Conservation (phyloP, 2,113 vertebrate species). For the Bufo bufo region DNA sequence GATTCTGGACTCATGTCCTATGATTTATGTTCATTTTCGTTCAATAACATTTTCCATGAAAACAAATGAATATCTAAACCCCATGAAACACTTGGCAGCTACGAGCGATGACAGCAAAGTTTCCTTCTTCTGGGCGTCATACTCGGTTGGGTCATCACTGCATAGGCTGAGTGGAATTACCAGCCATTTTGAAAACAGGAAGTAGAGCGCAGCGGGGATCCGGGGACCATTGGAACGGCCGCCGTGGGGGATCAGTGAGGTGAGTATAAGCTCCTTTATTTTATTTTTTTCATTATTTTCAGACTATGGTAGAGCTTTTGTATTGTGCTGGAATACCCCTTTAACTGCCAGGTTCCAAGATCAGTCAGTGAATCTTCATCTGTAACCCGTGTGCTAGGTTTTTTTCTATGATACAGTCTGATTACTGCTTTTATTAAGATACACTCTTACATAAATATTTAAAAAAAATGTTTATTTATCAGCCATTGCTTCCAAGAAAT, state of each 20-base stretch:
- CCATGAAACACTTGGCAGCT: slow-evolving; percentile 4
- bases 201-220: too few species aligned
- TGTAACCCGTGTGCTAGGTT: background rate
- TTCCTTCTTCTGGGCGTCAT: slow-evolving; percentile 23
- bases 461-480: background rate
- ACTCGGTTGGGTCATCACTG: too few species aligned
- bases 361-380: background rate
- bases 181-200: too few species aligned
- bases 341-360: background rate
- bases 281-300: too few species aligned
- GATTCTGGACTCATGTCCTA: background rate
- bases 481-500: background rate
- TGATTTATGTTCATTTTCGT: background rate
- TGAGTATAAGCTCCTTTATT: too few species aligned
- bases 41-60: background rate
- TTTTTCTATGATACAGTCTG: background rate
- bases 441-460: background rate
- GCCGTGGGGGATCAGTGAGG: too few species aligned
- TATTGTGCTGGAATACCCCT: too few species aligned
- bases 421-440: too few species aligned
- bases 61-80: background rate
- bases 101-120: slow-evolving; percentile 3
- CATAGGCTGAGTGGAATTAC: too few species aligned
- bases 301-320: too few species aligned
- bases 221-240: too few species aligned